Base-by-base conservation (phyloP, 2,888 invertebrate species). In the Aethes cnicana region DNA sequence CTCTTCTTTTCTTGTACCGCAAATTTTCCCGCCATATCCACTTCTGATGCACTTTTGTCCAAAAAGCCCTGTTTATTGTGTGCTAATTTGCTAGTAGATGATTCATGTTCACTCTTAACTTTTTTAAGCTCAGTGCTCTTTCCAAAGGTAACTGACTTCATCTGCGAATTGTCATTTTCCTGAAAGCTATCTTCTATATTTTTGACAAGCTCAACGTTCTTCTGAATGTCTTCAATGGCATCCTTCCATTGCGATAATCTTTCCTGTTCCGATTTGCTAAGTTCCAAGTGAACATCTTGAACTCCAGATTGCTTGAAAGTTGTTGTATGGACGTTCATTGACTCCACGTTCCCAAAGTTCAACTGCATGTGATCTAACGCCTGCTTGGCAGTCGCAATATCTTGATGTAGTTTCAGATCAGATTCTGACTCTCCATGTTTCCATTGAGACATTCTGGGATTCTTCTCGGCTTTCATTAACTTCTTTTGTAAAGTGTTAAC, bases 151-250 rank as follows among this genome's bases (percentile, higher is more conserved):
- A 41, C 32, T 6, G 36, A 42, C 42, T 41, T 50, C 44, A 18
- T 47, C 32, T 30, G 61, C 9, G 59, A 54, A 12, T 56, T 55
- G n/a, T 49, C 49, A 12, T 58, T 62, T 6, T 54, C 17, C 59
- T 70, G 77, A 20, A 85, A 81, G 57, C 73, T 75, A 33, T 87
- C 80, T 66, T 86, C 84, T 35, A 86, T 81, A 56, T 81, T 84
- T 63, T 56, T 77, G 0, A 70, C 81, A 11, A 79, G 72, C 61
- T 82, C 81, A 30, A 72, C 63, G 61, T 83, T 77, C 55, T 68
- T 77, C 28, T 81, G 72, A 12, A 80, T 80, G 33, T 68, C 79
- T 23, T 76, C 64, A 9, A 79, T 68, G 4, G 79, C 77, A 59
- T 80, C 72, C 59, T 84, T 83, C 87, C 87, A 88, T 57, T 81